A percentile compares a stretch with the other conserved stretches of the same genome.
These are phyloP conservation scores for Harpagifer antarcticus DNA, from an alignment of 2,797 vertebrate genomes.

Conservation along the genomic window DNA sequence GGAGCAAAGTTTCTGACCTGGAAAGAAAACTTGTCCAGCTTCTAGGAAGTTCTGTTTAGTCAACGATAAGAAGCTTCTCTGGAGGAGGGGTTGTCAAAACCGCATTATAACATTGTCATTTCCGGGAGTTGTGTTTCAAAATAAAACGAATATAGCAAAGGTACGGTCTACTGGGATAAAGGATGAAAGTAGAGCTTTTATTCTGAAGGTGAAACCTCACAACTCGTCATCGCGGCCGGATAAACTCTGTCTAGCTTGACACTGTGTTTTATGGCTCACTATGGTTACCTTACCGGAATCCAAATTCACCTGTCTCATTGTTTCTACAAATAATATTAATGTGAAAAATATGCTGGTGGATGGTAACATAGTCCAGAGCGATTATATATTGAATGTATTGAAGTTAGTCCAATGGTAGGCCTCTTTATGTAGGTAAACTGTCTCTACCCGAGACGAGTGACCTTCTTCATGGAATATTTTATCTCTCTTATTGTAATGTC, in stretches of 20 bases:
- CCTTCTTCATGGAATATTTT: neutral
- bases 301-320: constrained; percentile 55
- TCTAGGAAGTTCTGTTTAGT: constrained; percentile 41
- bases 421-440: neutral
- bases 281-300: constrained; percentile 67
- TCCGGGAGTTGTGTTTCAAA: neutral
- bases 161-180: accelerated
- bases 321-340: neutral
- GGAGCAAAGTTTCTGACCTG: accelerated
- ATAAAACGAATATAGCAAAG: neutral
- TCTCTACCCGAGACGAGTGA: neutral
- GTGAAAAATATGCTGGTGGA: neutral
- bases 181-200: neutral
- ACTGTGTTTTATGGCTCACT: constrained; percentile 33
- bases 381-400: neutral
- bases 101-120: accelerated
- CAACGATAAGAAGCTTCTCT: constrained; percentile 23
- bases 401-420: neutral
- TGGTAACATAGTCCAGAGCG: accelerated
- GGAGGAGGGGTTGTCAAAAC: neutral
- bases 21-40: constrained; percentile 19
- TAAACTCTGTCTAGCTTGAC: constrained; percentile 18
- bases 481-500: neutral
- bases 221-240: accelerated
- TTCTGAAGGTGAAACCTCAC: constrained; percentile 9